phyloP scores from a whole-genome alignment of 2,888 invertebrate genomes.

The Sycophila texana region DNA sequence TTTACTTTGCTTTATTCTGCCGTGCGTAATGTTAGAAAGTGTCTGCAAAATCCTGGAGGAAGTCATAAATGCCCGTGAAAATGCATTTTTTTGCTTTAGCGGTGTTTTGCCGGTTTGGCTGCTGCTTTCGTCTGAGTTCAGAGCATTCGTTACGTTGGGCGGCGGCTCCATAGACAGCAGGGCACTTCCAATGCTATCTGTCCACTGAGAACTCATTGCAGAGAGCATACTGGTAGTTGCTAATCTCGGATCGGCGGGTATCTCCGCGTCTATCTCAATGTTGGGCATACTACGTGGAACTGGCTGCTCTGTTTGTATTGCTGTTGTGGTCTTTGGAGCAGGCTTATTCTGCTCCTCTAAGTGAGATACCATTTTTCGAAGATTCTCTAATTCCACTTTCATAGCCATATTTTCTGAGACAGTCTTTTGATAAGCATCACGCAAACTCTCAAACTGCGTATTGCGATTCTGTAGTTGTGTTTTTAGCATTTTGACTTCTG shows the following conservation, averaged over 20 bases:
- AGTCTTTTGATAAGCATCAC: conserved; percentile 65
- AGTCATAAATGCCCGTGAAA: conserved; percentile 70
- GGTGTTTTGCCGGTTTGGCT: conserved; percentile 57
- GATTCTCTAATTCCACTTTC: conserved; percentile 65
- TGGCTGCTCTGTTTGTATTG: conserved; percentile 66
- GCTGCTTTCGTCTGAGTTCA: conserved; percentile 67
- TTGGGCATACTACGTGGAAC: conserved; percentile 30
- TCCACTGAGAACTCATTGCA: conserved; percentile 68
- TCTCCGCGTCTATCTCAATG: background rate
- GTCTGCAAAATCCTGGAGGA: conserved; percentile 72
- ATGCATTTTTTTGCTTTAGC: conserved; percentile 57
- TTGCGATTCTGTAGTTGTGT: conserved; percentile 62
- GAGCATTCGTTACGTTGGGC: conserved; percentile 64
- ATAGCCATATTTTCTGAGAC: conserved; percentile 66
- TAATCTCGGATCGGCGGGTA: conserved; percentile 55
- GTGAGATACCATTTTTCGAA: conserved; percentile 59
- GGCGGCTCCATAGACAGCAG: conserved; percentile 66
- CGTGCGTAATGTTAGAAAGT: conserved; percentile 69
- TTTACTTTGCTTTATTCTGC: conserved; percentile 60
- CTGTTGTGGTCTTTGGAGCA: conserved; percentile 47
- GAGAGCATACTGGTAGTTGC: conserved; percentile 64
- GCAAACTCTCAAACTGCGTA: conserved; percentile 60
- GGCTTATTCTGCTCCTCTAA: conserved; percentile 50
- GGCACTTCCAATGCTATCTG: conserved; percentile 65
- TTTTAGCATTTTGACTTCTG: conserved; percentile 59